A percentile compares a stretch with the other conserved stretches of the same genome.
These are phyloP conservation scores for Gisinianus flammeolus DNA, from an alignment of 2,888 invertebrate species.

Conservation along the genomic window DNA sequence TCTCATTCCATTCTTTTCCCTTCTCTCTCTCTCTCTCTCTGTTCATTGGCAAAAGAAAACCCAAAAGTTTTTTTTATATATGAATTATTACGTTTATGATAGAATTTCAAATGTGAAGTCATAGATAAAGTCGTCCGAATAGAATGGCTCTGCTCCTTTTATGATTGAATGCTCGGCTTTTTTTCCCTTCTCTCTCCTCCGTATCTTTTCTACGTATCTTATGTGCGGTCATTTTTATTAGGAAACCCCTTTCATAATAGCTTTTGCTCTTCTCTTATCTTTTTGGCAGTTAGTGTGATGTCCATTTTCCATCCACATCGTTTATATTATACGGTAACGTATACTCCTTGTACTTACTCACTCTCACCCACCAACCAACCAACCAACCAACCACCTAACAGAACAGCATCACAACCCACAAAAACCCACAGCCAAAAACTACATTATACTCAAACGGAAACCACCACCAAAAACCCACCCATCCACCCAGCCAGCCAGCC, in stretches of 20 bases:
- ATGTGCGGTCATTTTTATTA: conserved; percentile 58
- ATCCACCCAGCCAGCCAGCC: not conserved
- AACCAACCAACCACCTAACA: not conserved
- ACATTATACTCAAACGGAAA: not conserved
- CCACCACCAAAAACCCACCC: not conserved
- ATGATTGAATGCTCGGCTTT: conserved; percentile 51
- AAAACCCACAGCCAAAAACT: not conserved
- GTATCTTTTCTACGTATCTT: conserved; percentile 49
- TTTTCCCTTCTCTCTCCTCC: conserved; percentile 7
- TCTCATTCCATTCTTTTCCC: not conserved
- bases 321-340: conserved; percentile 26
- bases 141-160: conserved; percentile 55
- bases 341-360: conserved; percentile 10
- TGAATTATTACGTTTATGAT: conserved; percentile 56
- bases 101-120: conserved; percentile 58
- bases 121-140: conserved; percentile 55
- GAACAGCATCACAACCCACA: not conserved
- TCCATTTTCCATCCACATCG: conserved; percentile 43
- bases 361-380: not conserved
- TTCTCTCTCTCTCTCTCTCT: conserved; percentile 9
- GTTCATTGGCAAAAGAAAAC: conserved; percentile 23
- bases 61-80: conserved; percentile 47
- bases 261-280: conserved; percentile 55
- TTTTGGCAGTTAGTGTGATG: conserved; percentile 58
- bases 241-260: conserved; percentile 56